These are phyloP conservation scores for Hypselothyrea guttata DNA, from an alignment of 2,888 invertebrate species.

Conservation along the genomic window DNA sequence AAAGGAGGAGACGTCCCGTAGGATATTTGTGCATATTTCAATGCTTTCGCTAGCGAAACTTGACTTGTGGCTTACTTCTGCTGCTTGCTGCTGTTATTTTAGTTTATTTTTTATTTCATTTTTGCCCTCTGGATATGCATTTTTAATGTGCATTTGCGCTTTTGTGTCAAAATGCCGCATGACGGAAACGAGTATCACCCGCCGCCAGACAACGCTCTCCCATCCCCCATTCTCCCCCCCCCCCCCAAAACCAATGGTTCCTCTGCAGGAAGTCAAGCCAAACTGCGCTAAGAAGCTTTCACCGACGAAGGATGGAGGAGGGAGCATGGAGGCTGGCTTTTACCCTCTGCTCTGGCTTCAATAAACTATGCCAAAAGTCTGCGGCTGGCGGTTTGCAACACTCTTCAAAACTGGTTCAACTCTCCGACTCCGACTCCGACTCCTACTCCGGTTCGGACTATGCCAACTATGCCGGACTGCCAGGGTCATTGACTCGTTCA, in stretches of 20 bases:
- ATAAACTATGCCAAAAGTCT: slow-evolving; percentile 75
- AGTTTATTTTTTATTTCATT: slow-evolving; percentile 25
- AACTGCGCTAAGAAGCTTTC: slow-evolving; percentile 50
- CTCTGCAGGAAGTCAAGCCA: slow-evolving; percentile 28
- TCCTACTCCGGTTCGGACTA: no score
- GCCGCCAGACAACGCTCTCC: slow-evolving; percentile 9
- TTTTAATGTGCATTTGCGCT: slow-evolving; percentile 75
- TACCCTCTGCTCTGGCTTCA: slow-evolving; percentile 40
- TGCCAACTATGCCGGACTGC: slow-evolving; percentile 4
- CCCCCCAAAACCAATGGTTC: neutral
- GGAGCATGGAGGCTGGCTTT: neutral
- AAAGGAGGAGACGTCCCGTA: slow-evolving; percentile 19
- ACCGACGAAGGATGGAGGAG: no score
- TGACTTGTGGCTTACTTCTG: slow-evolving; percentile 56
- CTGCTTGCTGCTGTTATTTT: slow-evolving; percentile 13
- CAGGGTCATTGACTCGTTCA: slow-evolving; percentile 55
- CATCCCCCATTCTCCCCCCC: neutral
- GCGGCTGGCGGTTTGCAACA: slow-evolving; percentile 56
- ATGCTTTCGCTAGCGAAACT: slow-evolving; percentile 69
- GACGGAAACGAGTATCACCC: slow-evolving; percentile 60
- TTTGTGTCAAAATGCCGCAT: slow-evolving; percentile 73
- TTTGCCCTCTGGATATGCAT: slow-evolving; percentile 68
- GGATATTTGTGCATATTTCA: slow-evolving; percentile 74
- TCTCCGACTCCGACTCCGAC: neutral
- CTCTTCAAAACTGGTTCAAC: slow-evolving; percentile 19